Conservation (phyloP, 2,888 invertebrate species). For the Drosophila lacicola region DNA sequence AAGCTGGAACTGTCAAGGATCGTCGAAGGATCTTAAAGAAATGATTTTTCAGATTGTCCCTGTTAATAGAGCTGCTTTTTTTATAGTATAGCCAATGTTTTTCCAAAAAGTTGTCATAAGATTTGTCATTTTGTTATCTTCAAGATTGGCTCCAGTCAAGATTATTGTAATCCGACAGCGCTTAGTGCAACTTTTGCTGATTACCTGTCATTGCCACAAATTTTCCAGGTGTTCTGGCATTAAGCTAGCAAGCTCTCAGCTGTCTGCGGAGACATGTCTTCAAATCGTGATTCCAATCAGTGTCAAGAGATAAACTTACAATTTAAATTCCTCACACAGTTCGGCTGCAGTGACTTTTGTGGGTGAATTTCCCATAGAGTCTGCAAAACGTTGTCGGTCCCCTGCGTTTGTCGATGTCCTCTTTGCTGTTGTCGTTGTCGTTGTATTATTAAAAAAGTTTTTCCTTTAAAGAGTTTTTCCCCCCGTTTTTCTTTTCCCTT, state of each 20-base stretch:
- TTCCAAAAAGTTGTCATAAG: no score
- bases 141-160: not conserved
- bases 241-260: constrained; percentile 27
- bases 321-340: constrained; percentile 66
- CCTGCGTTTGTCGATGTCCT: constrained; percentile 9
- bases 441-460: constrained; percentile 77
- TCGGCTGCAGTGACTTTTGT: constrained; percentile 27
- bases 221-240: constrained; percentile 30
- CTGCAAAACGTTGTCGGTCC: constrained; percentile 26
- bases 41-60: no score
- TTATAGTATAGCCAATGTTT: not conserved
- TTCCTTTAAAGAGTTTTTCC: constrained; percentile 68
- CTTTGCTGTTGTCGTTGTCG: constrained; percentile 42
- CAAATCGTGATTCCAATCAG: constrained; percentile 59
- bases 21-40: no score
- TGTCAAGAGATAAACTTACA: constrained; percentile 68
- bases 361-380: constrained; percentile 22
- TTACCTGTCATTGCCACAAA: constrained; percentile 39
- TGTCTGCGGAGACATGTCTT: constrained; percentile 24
- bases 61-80: no score
- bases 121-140: no score
- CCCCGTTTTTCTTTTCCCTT: not conserved
- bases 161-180: constrained; percentile 12
- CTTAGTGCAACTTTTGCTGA: constrained; percentile 29
- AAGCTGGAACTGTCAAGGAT: no score